These are phyloP conservation scores for Chiloscyllium punctatum DNA, from an alignment of 2,797 vertebrate genomes.

Conservation along the genomic window DNA sequence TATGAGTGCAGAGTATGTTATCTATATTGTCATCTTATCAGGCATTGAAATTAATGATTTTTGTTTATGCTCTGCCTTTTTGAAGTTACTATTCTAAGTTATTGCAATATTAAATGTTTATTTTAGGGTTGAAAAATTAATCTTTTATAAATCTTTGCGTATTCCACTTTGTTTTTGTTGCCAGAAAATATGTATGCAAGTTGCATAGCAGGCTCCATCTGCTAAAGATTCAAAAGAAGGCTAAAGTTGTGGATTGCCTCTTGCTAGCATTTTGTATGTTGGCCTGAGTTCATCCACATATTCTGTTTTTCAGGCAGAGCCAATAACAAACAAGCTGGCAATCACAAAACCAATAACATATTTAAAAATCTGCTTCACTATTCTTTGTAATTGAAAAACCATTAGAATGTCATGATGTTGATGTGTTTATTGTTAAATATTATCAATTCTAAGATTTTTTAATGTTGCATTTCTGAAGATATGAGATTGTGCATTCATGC, in stretches of 20 bases:
- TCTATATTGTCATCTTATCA: conserved; percentile 55
- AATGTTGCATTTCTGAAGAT: not conserved
- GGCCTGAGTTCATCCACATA: not conserved
- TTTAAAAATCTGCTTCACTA: conserved; percentile 53
- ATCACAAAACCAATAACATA: conserved; percentile 56
- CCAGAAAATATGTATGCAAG: conserved; percentile 23
- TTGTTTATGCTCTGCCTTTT: conserved; percentile 56
- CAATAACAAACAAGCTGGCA: conserved; percentile 61
- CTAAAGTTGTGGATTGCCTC: conserved; percentile 42
- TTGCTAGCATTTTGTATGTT: conserved; percentile 49
- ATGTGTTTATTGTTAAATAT: not conserved
- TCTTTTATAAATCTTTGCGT: conserved; percentile 45
- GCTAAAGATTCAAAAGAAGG: conserved; percentile 40
- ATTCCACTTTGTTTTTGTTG: conserved; percentile 38
- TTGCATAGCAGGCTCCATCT: not conserved
- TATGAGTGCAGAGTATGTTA: conserved; percentile 49
- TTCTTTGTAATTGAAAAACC: conserved; percentile 81
- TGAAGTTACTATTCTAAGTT: conserved; percentile 41
- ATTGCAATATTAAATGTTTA: conserved; percentile 47
- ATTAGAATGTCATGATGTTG: conserved; percentile 58
- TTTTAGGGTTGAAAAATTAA: conserved; percentile 48
- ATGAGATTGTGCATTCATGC: not conserved
- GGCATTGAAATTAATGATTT: conserved; percentile 42
- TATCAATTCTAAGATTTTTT: not conserved
- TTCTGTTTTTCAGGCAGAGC: conserved; percentile 48